Base-by-base conservation (phyloP, 2,797 vertebrate genomes). In the Anas georgica region DNA sequence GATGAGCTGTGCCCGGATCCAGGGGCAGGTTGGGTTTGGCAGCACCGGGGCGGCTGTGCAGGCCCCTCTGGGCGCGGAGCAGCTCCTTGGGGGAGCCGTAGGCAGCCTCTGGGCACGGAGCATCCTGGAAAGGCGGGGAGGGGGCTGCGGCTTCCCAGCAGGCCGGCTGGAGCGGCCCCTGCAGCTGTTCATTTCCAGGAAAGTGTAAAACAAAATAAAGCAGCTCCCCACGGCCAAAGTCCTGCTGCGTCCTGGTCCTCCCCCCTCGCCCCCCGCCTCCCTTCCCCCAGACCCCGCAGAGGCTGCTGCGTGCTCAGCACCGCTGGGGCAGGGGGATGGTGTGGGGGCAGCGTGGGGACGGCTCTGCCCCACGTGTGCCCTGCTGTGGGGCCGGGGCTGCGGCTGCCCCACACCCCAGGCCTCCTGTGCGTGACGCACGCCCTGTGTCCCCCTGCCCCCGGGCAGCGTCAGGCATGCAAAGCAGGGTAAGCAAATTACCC, bases 161-260 rank as follows among this genome's bases (percentile, higher is more conserved):
- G 90, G 54, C 63, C 39, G 73, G 81, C 85, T 69, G 39, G 52
- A 85, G 78, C 0, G 9, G 83, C 78, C 89, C 39, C 68, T 86
- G 39, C 56, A 60, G 12, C 18, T 60, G 48, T 67, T 76, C 43
- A 69, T 81, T 97, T 96, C 94, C 95, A 91, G 95, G 91, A 87
- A 93, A 90, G 46, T 37, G 63, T 33, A 91, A 78, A 90, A 79
- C 54, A 67, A 79, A 81, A 82, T 60, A 93, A 95, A 93, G 63
- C 75, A 62, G 41, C 23, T 87, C 82, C 64, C 41, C 84, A 37
- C 6, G 37, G 60, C 72, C 4, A 4, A 73, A n/a, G 56, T 55
- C 21, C 17, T 43, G 74, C 50, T 1, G 10, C 9, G 28, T 39
- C 37, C 23, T n/a, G 67, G 9, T 88, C 68, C 25, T 12, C 72